Percentiles rank a stretch among this genome's conserved stretches.
phyloP scores from a whole-genome alignment of 1,140 invertebrate genomes.

The Drosophila bocki region DNA sequence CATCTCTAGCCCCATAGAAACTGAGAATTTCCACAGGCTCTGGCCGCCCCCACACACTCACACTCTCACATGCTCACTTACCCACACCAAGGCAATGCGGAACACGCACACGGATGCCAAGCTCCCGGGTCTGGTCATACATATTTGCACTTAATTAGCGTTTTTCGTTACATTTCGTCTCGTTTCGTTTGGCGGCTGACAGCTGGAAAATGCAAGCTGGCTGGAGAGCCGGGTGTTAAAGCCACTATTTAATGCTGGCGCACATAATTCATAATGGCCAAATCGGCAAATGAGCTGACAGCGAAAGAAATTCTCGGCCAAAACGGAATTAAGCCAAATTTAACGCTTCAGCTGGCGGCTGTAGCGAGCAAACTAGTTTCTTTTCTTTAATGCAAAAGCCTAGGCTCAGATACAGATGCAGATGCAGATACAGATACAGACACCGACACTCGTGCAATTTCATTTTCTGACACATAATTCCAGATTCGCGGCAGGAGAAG shows the following conservation, averaged over 20 bases:
- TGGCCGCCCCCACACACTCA: constrained; percentile 61
- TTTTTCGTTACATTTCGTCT: constrained; percentile 50
- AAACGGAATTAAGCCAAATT: constrained; percentile 79
- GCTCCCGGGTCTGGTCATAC: constrained; percentile 55
- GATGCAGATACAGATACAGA: constrained; percentile 3
- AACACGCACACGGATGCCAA: constrained; percentile 48
- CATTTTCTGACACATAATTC: constrained; percentile 84
- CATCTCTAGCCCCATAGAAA: constrained; percentile 57
- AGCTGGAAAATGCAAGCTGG: constrained; percentile 25
- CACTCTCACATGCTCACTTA: constrained; percentile 36
- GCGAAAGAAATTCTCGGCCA: constrained; percentile 62
- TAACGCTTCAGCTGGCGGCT: constrained; percentile 72
- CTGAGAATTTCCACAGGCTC: constrained; percentile 7
- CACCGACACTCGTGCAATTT: constrained; percentile 61
- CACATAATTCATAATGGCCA: constrained; percentile 75
- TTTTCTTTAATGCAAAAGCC: constrained; percentile 52
- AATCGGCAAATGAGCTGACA: constrained; percentile 63
- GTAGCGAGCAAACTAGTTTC: constrained; percentile 70
- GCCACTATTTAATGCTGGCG: constrained; percentile 71
- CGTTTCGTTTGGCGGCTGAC: constrained; percentile 42
- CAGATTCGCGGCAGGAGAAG: constrained; percentile 66
- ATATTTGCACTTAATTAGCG: constrained; percentile 83
- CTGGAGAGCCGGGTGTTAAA: constrained; percentile 22
- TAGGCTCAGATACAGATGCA: constrained; percentile 30
- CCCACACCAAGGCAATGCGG: constrained; percentile 28